These are phyloP conservation scores for Manacus vitellinus DNA, from an alignment of 2,113 vertebrate species.

Conservation along the genomic window DNA sequence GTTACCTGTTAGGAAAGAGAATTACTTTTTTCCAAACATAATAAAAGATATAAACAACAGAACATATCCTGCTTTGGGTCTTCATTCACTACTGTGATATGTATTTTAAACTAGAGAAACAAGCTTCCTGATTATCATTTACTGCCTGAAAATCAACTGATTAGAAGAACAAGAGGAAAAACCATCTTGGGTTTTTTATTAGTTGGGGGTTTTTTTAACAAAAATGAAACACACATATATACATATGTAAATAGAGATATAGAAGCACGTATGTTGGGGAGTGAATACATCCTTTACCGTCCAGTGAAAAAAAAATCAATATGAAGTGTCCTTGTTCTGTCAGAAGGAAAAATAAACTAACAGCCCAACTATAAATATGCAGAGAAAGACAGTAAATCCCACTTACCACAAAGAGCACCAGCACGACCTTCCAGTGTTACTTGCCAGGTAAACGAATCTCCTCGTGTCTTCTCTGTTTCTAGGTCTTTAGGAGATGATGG, in stretches of 20 bases:
- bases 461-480: conserved; percentile 86
- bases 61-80: neutral
- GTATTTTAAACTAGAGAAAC: neutral
- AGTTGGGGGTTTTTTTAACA: neutral
- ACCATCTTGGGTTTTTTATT: neutral
- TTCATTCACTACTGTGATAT: neutral
- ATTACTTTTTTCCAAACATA: neutral
- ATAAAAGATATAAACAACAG: neutral
- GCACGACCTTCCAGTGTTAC: conserved; percentile 91
- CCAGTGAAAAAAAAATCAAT: neutral
- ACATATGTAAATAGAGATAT: neutral
- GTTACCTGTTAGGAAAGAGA: neutral
- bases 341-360: neutral
- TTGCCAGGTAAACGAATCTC: conserved; percentile 95
- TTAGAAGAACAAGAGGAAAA: neutral
- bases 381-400: neutral
- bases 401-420: conserved; percentile 89
- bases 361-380: neutral
- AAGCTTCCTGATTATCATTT: neutral
- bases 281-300: neutral
- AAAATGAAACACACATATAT: neutral
- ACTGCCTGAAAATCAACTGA: neutral
- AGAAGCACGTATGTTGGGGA: neutral
- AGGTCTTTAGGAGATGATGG: conserved; percentile 86
- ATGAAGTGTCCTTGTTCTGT: neutral